These are phyloP conservation scores for Cossypha heuglini DNA, from an alignment of 2,797 vertebrate genomes.

Conservation along the genomic window DNA sequence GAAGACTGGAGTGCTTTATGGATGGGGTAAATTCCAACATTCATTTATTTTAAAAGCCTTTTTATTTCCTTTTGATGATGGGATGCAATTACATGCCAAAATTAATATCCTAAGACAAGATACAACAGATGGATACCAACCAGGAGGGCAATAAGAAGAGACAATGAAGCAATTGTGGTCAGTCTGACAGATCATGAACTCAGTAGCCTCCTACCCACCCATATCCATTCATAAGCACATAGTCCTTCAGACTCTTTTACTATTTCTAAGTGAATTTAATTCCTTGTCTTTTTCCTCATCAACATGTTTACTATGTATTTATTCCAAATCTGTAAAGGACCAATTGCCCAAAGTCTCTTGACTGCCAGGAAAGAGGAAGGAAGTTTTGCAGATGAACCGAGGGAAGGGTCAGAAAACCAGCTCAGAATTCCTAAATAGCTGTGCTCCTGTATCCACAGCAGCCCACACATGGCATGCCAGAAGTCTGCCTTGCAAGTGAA, in stretches of 20 bases:
- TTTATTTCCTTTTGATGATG: background rate
- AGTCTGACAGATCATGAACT: background rate
- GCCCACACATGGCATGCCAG: background rate
- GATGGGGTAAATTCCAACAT: background rate
- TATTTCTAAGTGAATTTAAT: background rate
- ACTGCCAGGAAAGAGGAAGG: background rate
- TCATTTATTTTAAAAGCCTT: background rate
- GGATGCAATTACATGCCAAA: background rate
- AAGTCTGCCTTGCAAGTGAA: background rate
- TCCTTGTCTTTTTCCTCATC: background rate
- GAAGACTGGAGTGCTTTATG: background rate
- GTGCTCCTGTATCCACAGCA: background rate
- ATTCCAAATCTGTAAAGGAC: background rate
- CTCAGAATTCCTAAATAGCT: background rate
- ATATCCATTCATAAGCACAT: background rate
- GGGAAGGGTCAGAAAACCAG: background rate
- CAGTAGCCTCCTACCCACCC: background rate
- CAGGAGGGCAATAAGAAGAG: background rate
- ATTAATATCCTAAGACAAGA: slow-evolving; percentile 12
- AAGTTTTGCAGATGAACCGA: background rate
- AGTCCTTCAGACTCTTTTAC: background rate
- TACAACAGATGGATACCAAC: background rate
- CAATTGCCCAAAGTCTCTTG: background rate
- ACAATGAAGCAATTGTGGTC: slow-evolving; percentile 1
- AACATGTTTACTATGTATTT: background rate